Percentiles rank a stretch among this genome's conserved stretches.
Conservation (phyloP, 2,797 vertebrate genomes). For the Helicolenus hilgendorfi region DNA sequence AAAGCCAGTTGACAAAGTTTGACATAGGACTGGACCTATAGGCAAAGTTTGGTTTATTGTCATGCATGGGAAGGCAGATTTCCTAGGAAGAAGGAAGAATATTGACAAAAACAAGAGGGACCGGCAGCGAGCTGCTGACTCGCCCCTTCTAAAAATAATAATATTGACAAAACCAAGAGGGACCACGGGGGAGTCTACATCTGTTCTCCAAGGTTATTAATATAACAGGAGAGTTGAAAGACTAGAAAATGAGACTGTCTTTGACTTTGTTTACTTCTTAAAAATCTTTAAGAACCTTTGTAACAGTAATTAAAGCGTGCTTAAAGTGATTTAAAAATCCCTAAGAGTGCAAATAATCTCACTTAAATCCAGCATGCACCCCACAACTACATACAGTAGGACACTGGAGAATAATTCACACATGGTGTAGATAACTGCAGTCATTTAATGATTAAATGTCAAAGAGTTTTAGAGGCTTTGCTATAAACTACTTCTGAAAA, state of each 20-base stretch:
- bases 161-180: too few relatives aligned
- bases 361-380: not conserved
- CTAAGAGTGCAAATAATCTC: not conserved
- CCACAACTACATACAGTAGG: not conserved
- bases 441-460: slow-evolving; percentile 4
- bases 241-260: not conserved
- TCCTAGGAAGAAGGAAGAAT: too few relatives aligned
- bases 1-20: too few relatives aligned
- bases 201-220: not conserved
- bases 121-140: too few relatives aligned
- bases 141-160: too few relatives aligned
- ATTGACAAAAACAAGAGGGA: too few relatives aligned
- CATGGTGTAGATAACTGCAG: not conserved
- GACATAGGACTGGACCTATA: too few relatives aligned
- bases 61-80: too few relatives aligned
- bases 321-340: not conserved
- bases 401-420: not conserved
- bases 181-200: not conserved
- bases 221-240: not conserved
- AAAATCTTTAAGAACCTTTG: not conserved
- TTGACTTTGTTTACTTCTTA: not conserved
- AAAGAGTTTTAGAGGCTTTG: not conserved
- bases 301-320: not conserved
- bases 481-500: not conserved
- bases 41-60: too few relatives aligned